Base-by-base conservation (phyloP, 2,888 invertebrate species). In the Acanthosepion pharaonis region DNA sequence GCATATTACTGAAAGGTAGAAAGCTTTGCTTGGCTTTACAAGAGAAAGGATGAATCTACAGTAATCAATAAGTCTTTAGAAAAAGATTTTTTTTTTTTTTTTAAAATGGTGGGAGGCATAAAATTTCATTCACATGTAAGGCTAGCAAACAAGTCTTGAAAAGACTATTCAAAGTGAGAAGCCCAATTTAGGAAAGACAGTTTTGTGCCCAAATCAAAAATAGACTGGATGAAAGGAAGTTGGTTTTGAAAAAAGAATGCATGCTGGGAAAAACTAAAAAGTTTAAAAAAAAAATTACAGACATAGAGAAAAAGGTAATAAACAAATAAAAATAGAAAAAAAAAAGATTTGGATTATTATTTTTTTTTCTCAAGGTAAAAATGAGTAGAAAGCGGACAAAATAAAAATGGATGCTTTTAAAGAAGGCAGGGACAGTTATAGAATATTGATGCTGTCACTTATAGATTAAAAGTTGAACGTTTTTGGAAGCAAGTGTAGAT, bases 171-270 rank as follows among this genome's bases (percentile, higher is more conserved):
- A 78, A 78, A 15, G 33, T 33, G 78, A 33, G 78, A 78, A 78
- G 78, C 78, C 78, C 33, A 11, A 78, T 78, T 78, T 78, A 78
- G 78, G 78, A 78, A 78, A 33, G 33, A 78, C 78, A 78, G 78
- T 78, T 78, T 78, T 78, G 33, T 78, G 78, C 78, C 78, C 15
- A n/a, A 78, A 78, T 78, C 78, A 78, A 78, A 78, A 78, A 78
- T 78, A 78, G 78, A 78, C 78, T 78, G 33, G 78, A 78, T 78
- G n/a, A 78, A 78, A 78, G 78, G n/a, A 78, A 78, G 78, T 78
- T 78, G n/a, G 8, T 78, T 78, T 78, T 78, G n/a, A 11, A n/a
- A 33, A n/a, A 78, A 42, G 42, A 4, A 78, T 78, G 78, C 78
- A 78, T 78, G 78, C 78, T 15, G n/a, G n/a, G 78, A 78, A 78